Evolutionary conservation across 2,888 invertebrate species (phyloP), one percentile per base, ranked within the genome.

Genomic region (Mythimna vitellina): DNA sequence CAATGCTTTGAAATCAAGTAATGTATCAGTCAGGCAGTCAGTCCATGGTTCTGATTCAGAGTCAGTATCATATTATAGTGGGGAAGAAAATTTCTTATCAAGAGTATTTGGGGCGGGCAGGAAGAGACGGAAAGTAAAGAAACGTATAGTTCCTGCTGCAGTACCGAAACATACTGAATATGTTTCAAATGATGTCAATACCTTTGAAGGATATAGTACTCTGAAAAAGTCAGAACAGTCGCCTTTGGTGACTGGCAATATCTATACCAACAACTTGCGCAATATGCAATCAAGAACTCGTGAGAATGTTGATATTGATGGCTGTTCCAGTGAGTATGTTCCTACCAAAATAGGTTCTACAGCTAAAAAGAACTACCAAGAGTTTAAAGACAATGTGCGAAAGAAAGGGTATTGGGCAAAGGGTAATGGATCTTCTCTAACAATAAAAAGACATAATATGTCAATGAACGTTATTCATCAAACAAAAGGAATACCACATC

Each of bases 391-490:
- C 74, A 95, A 94, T 92, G 94, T 96, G 2, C 91, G 91, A 71
- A 93, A 87, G 77, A 95, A 94, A 83, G 96, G 96, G 14, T 96
- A 88, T 77, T 96, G 96, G 96, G 96, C 95, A 10, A 96, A 96
- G 87, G 96, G 93, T 12, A 95, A 95, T 91, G 92, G 94, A 32
- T 84, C 87, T 65, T 84, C 92, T 62, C 81, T 92, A 61, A 81
- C 83, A 42, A 90, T 87, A 80, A 91, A 88, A 76, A 87, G 75
- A 69, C 73, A 65, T 65, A 85, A 79, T 54, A 84, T 82, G 68
- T 81, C 86, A 71, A 83, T 83, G 83, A 78, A 84, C 77, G 64
- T 79, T 35, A 62, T 61, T 53, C 77, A 68, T 53, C 65, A 73
- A 56, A 68, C 74, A 25, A 76, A 65, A 65, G 66, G 58, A 53